These are phyloP conservation scores for Trematomus loennbergii DNA, from an alignment of 2,113 vertebrate species.

Conservation along the genomic window DNA sequence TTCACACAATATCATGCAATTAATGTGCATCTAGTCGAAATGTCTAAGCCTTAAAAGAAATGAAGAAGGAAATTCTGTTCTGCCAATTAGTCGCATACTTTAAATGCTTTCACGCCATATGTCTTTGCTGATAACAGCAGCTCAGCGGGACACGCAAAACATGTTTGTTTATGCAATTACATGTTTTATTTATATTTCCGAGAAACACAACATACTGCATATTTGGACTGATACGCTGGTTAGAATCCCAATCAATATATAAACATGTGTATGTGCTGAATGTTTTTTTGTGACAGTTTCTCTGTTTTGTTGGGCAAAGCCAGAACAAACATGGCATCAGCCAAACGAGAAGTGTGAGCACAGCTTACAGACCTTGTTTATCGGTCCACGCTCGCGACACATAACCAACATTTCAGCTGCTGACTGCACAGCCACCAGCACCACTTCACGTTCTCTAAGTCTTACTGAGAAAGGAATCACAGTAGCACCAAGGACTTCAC, in stretches of 20 bases:
- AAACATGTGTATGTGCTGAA: constrained; percentile 27
- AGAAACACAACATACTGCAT: constrained; percentile 12
- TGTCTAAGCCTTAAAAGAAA: constrained; percentile 37
- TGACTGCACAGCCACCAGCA: constrained; percentile 7
- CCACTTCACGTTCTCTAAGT: constrained; percentile 10
- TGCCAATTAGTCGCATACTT: constrained; percentile 38
- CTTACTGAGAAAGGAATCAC: constrained; percentile 38
- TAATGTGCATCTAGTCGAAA: constrained; percentile 39
- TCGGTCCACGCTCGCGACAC: constrained; percentile 18
- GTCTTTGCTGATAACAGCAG: constrained; percentile 59
- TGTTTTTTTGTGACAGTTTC: constrained; percentile 10
- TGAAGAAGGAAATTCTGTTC: constrained; percentile 9
- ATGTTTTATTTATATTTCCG: constrained; percentile 48
- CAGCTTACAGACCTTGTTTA: constrained; percentile 33
- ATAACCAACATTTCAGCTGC: constrained; percentile 22
- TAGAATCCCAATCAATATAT: constrained; percentile 33
- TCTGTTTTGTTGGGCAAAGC: constrained; percentile 23
- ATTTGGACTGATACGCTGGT: constrained; percentile 9
- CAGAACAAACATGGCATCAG: constrained; percentile 30
- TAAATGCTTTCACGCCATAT: constrained; percentile 34
- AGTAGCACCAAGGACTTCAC: constrained; percentile 30
- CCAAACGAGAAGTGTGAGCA: constrained; percentile 4
- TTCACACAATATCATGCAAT: constrained; percentile 46
- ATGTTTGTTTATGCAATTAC: constrained; percentile 40
- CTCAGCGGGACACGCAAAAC: constrained; percentile 5